Percentiles rank a stretch among this genome's conserved stretches.
phyloP scores from a whole-genome alignment of 2,797 vertebrate species.

The Pseudotriccus pelzelni region DNA sequence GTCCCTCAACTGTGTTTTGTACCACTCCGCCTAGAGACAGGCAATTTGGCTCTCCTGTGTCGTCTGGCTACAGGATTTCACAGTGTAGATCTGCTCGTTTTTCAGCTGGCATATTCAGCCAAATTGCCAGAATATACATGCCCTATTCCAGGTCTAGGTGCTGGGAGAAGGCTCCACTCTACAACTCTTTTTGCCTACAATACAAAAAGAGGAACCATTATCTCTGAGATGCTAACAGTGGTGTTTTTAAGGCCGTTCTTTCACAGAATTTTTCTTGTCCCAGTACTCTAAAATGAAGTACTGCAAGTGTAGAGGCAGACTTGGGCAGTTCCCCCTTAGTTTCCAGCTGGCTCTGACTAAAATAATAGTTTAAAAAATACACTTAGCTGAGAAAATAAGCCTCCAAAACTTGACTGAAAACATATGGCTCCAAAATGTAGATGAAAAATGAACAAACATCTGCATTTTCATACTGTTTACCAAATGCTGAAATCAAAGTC shows the following conservation, averaged over 20 bases:
- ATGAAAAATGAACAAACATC: constrained; percentile 12
- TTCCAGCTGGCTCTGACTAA: not conserved
- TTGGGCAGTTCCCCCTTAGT: not conserved
- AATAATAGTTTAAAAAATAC: not conserved
- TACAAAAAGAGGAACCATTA: not conserved
- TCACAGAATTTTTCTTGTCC: not conserved
- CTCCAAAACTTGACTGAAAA: constrained; percentile 1
- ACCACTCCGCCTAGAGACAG: not conserved
- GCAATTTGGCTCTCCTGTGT: constrained; percentile 20
- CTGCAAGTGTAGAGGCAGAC: not conserved
- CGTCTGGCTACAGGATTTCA: not conserved
- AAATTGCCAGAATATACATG: not conserved
- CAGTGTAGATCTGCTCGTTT: not conserved
- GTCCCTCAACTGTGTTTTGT: not conserved
- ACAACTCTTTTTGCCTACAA: not conserved
- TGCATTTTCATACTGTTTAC: constrained; percentile 25
- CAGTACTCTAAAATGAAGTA: not conserved
- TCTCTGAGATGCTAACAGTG: not conserved
- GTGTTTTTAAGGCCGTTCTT: not conserved
- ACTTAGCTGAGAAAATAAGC: not conserved
- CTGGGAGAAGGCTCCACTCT: not conserved
- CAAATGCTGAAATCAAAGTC: constrained; percentile 22
- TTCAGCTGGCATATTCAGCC: not conserved
- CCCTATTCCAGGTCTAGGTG: not conserved
- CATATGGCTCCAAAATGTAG: constrained; percentile 23